Percentiles rank a stretch among this genome's conserved stretches.
These are phyloP conservation scores for Mola mola DNA, from an alignment of 2,113 vertebrate genomes.

Conservation along the genomic window DNA sequence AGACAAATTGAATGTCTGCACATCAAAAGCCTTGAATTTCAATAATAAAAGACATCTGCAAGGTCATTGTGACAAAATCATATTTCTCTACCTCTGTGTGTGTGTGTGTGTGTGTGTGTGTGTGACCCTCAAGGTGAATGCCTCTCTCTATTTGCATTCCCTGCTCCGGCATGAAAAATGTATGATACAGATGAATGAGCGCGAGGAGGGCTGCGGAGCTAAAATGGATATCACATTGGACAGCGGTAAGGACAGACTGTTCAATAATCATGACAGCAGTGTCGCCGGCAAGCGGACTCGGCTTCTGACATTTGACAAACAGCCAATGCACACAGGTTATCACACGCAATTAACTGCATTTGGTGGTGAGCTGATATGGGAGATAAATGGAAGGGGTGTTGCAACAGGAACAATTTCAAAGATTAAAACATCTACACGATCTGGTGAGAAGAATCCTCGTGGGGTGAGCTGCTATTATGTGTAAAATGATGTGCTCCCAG, in stretches of 20 bases:
- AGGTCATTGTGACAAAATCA: constrained; percentile 60
- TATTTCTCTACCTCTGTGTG: constrained; percentile 16
- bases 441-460: background rate
- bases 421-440: background rate
- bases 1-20: constrained; percentile 14
- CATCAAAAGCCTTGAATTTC: constrained; percentile 2
- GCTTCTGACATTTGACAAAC: constrained; percentile 45
- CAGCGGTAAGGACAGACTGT: constrained; percentile 36
- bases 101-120: background rate
- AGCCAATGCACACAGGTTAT: constrained; percentile 12
- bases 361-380: constrained; percentile 16
- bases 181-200: constrained; percentile 24
- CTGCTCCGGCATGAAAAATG: constrained; percentile 33
- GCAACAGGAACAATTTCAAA: constrained; percentile 19
- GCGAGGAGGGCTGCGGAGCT: constrained; percentile 5
- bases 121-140: constrained; percentile 58
- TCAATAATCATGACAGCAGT: constrained; percentile 36
- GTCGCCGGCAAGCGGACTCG: constrained; percentile 17
- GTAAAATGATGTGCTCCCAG: background rate
- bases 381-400: constrained; percentile 16
- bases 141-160: constrained; percentile 56
- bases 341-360: constrained; percentile 36
- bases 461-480: background rate
- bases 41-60: constrained; percentile 55
- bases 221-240: constrained; percentile 32